Percentiles rank a stretch among this genome's conserved stretches.
Conservation (phyloP, 2,888 invertebrate genomes). For the Phengaris arion region DNA sequence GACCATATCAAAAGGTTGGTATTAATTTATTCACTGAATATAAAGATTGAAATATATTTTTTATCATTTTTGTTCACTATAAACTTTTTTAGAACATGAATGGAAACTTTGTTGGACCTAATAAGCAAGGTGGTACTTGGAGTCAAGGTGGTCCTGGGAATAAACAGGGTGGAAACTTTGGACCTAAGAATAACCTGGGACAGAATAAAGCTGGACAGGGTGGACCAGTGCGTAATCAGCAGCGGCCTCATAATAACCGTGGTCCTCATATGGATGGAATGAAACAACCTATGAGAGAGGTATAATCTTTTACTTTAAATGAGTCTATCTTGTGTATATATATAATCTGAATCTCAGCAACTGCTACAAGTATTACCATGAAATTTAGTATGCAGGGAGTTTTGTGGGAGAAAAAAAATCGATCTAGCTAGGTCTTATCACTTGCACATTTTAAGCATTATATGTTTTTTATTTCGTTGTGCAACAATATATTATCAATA, state of each 20-base stretch:
- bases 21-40: constrained; percentile 8
- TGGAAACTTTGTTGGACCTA: constrained; percentile 63
- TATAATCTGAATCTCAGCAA: no score
- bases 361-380: no score
- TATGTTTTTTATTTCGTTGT: no score
- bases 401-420: no score
- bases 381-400: no score
- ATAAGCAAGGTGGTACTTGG: constrained; percentile 55
- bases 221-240: constrained; percentile 42
- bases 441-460: no score
- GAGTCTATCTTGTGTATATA: no score
- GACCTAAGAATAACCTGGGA: constrained; percentile 36
- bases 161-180: constrained; percentile 50
- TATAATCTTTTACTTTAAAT: constrained; percentile 37
- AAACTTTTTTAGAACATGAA: constrained; percentile 56
- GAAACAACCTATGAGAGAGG: constrained; percentile 65
- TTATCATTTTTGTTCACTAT: constrained; percentile 26
- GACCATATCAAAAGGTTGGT: constrained; percentile 51
- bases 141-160: constrained; percentile 52
- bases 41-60: not conserved
- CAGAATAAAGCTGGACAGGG: constrained; percentile 41
- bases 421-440: no score
- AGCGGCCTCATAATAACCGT: constrained; percentile 44
- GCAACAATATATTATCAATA: no score
- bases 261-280: constrained; percentile 53